Conservation (phyloP, 2,888 invertebrate genomes). For the Callyntrura sp. region DNA sequence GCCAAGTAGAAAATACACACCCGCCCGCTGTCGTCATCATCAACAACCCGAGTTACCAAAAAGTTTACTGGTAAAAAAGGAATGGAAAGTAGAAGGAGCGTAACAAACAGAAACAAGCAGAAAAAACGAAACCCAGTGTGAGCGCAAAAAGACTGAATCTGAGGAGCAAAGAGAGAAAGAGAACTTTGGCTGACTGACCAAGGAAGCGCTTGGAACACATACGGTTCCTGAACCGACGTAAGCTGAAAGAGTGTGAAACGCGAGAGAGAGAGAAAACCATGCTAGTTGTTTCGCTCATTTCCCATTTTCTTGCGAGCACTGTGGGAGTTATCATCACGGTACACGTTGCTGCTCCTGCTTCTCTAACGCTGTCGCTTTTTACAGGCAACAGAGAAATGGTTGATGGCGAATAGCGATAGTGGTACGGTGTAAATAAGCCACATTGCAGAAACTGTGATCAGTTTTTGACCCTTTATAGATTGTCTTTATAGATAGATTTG, state of each 20-base stretch:
- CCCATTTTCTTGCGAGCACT: conserved; percentile 66
- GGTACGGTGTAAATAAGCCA: not conserved
- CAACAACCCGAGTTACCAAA: not conserved
- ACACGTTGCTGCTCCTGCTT: not conserved
- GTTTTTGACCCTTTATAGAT: no score
- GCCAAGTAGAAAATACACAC: not conserved
- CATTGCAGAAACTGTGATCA: no score
- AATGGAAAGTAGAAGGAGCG: not conserved
- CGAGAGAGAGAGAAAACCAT: conserved; percentile 51
- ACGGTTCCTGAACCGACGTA: not conserved
- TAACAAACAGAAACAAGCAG: not conserved
- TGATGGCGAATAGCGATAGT: not conserved
- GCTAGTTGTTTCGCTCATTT: conserved; percentile 42
- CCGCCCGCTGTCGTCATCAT: not conserved
- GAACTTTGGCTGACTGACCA: not conserved
- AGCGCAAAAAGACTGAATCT: no score
- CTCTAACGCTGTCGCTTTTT: not conserved
- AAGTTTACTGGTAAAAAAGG: no score
- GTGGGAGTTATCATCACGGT: conserved; percentile 39
- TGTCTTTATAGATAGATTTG: no score
- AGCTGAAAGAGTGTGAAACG: conserved; percentile 5
- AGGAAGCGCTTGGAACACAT: not conserved
- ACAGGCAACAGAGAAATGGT: not conserved
- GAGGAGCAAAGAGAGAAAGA: conserved; percentile 1
- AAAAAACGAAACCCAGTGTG: not conserved